Evolutionary conservation across 2,797 vertebrate genomes (phyloP).

Genomic region (Manis pentadactyla): DNA sequence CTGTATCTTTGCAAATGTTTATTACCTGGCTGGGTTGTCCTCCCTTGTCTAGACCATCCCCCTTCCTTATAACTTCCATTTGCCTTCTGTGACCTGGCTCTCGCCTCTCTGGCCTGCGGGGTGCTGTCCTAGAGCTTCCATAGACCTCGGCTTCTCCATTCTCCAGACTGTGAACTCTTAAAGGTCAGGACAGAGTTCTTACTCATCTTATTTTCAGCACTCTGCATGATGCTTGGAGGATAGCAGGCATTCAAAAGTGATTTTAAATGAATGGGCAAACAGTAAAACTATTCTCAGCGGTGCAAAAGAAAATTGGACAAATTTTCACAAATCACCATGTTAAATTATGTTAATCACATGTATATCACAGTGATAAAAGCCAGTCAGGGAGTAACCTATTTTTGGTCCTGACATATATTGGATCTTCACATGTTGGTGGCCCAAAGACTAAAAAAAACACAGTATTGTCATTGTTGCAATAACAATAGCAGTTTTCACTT

Average conservation of each 20-base stretch:
- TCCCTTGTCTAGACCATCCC: not conserved
- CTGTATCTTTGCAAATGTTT: not conserved
- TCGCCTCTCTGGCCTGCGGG: not conserved
- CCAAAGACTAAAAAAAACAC: not conserved
- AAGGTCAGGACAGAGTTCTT: not conserved
- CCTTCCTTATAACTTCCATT: not conserved
- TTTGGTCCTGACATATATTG: not conserved
- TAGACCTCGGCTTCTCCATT: not conserved
- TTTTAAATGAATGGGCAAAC: slow-evolving; percentile 6
- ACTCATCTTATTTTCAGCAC: not conserved
- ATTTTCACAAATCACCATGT: not conserved
- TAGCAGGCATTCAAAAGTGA: not conserved
- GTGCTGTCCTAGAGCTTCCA: not conserved
- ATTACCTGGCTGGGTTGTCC: not conserved
- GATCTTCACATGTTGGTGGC: not conserved
- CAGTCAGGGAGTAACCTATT: not conserved
- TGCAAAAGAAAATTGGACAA: slow-evolving; percentile 36
- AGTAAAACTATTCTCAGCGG: not conserved
- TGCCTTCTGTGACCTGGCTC: not conserved
- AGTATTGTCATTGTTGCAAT: not conserved
- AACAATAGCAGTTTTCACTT: not conserved
- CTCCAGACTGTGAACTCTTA: not conserved
- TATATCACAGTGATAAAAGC: not conserved
- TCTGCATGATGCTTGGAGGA: not conserved
- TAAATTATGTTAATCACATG: not conserved